Evolutionary conservation across 2,888 invertebrate species (phyloP).

Genomic region (Volucella bombylans): DNA sequence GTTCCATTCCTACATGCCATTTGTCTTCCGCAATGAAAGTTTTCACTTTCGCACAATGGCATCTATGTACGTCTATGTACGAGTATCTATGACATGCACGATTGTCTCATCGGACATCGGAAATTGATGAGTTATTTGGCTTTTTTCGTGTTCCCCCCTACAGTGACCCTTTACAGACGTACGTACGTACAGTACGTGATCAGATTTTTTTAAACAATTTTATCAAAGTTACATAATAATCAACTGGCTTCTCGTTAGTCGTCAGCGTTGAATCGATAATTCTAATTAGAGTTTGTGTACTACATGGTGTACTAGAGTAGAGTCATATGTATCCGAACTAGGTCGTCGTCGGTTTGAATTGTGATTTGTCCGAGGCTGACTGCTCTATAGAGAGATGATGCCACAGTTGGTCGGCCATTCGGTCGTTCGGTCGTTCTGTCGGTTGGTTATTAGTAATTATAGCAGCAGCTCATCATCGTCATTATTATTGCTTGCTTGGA

Average conservation of each 20-base stretch:
- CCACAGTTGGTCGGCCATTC: conserved; percentile 34
- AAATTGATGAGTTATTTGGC: conserved; percentile 41
- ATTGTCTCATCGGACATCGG: conserved; percentile 33
- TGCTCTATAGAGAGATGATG: conserved; percentile 50
- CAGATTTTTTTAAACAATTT: conserved; percentile 24
- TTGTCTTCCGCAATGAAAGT: conserved; percentile 63
- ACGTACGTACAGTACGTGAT: conserved; percentile 28
- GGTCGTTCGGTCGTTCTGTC: not conserved
- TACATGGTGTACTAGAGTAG: not conserved
- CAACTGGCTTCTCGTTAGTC: conserved; percentile 15
- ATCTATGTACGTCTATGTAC: conserved; percentile 1
- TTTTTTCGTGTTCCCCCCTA: conserved; percentile 12
- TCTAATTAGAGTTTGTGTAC: conserved; percentile 46
- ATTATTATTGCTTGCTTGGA: too few species aligned
- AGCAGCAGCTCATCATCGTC: conserved; percentile 28
- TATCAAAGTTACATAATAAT: conserved; percentile 13
- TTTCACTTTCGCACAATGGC: conserved; percentile 67
- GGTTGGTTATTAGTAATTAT: conserved; percentile 51
- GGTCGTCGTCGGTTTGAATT: conserved; percentile 66
- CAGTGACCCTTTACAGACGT: conserved; percentile 8
- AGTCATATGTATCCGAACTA: conserved; percentile 28
- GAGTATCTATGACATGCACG: conserved; percentile 6
- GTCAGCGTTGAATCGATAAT: conserved; percentile 30
- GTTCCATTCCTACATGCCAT: conserved; percentile 25
- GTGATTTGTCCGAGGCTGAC: conserved; percentile 63